Evolutionary conservation across 1,140 invertebrate species (phyloP).

Genomic region (Wiebesia pumilae): DNA sequence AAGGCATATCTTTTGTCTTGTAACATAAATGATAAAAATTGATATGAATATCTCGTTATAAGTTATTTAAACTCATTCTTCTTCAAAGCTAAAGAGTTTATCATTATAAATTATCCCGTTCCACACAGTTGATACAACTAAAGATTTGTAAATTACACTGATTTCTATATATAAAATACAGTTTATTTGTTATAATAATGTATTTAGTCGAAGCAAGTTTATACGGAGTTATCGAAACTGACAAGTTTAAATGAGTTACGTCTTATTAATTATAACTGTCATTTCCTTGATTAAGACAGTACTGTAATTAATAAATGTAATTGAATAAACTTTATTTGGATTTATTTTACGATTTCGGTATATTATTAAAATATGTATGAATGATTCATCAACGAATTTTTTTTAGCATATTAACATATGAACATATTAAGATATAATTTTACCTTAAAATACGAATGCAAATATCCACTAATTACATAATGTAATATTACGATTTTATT

Average conservation of each 20-base stretch:
- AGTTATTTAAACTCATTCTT: background rate
- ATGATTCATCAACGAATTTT: background rate
- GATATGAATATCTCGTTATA: background rate
- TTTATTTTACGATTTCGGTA: background rate
- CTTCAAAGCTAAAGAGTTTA: background rate
- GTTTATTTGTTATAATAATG: background rate
- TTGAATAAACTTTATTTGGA: background rate
- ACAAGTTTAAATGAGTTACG: background rate
- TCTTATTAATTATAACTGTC: constrained; percentile 24
- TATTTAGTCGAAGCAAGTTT: background rate
- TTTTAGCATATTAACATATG: background rate
- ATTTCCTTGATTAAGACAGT: constrained; percentile 6
- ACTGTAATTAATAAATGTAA: background rate
- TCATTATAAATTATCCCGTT: background rate
- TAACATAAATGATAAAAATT: background rate
- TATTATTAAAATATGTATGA: background rate
- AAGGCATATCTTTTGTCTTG: background rate
- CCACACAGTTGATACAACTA: background rate
- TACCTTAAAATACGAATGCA: background rate
- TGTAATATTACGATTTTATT: background rate
- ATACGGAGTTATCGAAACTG: background rate
- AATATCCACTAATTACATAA: background rate
- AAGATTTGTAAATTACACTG: background rate
- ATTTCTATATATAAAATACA: background rate
- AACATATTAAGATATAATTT: background rate